Evolutionary conservation across 2,888 invertebrate species (phyloP), one percentile per base, ranked within the genome.

Genomic region (Tenthredo distinguenda): DNA sequence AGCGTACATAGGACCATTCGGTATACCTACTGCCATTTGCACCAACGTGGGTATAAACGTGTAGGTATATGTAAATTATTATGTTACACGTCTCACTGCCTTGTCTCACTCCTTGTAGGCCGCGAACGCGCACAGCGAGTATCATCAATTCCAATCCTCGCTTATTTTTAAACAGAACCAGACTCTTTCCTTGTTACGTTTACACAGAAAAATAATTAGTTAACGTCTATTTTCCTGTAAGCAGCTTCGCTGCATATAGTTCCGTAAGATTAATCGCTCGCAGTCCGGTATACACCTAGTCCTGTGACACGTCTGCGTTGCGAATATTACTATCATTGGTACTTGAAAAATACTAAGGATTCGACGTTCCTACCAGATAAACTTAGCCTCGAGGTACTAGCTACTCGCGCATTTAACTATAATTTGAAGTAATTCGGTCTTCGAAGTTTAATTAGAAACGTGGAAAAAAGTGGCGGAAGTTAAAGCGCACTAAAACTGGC

Each of bases 161-260:
- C 40, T 40, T 15, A 81, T 58, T 81, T 62, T 21, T 18, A 81
- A 81, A 62, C 62, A 81, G 40, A 40, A 40, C 62, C 58, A 81
- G 6, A 81, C 40, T 62, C 21, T 21, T 81, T 40, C 62, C 10
- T 62, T 62, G 81, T 40, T 81, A 21, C 21, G 58, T 62, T 62
- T n/a, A 40, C 81, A 62, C 26, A 21, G 21, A n/a, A 12, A 62
- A 37, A 58, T 81, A 81, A 62, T 81, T 40, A 81, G 81, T 81
- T 62, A 81, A 81, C 58, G 81, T 58, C 62, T n/a, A 81, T 81
- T 62, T 40, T 40, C 58, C n/a, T 26, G 81, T 62, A 40, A 58
- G 81, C 81, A 31, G 3, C 77, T 77, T 81, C 26, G 34, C 40
- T 81, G 81, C 58, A 81, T 55, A 58, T 58, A 62, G 58, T 81